Base-by-base conservation (phyloP, 2,113 vertebrate genomes). In the Pipa parva region DNA sequence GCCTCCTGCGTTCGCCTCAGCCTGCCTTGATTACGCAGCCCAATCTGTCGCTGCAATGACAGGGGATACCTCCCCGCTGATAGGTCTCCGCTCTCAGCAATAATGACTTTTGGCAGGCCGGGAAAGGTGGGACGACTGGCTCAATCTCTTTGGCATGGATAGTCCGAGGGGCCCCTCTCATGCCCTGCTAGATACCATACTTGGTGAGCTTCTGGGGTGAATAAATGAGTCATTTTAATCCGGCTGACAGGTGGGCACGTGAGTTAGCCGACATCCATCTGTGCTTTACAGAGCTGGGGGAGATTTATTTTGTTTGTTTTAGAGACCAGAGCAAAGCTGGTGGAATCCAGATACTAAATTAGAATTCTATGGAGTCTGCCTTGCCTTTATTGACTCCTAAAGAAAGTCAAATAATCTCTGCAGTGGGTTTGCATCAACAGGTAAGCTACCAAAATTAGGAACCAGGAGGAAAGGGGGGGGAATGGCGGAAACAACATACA, bases 221-320 rank as follows among this genome's bases (percentile, higher is more conserved):
- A 99, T 98, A 96, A 97, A 99, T 99, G 97, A 99, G 95, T 99
- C 97, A 95, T 97, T 97, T 97, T 97, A 97, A 97, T 97, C 97
- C 94, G 93, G 93, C 95, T 99, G 97, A 99, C 95, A 99, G 94
- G 91, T 92, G 97, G 95, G 95, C 95, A 95, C 92, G 90, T 91
- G 92, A 92, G 90, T 86, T 89, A 85, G 89, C 92, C 94, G 93
- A 92, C 92, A 93, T 94, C 97, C 97, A 99, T 99, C 97, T 99
- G 97, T 90, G 95, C 92, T 92, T 91, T 92, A 85, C 85, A 75
- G 83, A 85, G 79, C 81, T 86, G 80, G 71, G 76, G 77, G 80
- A 83, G 85, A 80, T 83, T 49, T 12, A 39, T n/a, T n/a, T n/a
- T n/a, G n/a, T n/a, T n/a, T n/a, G n/a, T n/a, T n/a, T n/a, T n/a